Percentiles rank a stretch among this genome's conserved stretches.
phyloP scores from a whole-genome alignment of 2,888 invertebrate genomes.

The Idaea aversata region DNA sequence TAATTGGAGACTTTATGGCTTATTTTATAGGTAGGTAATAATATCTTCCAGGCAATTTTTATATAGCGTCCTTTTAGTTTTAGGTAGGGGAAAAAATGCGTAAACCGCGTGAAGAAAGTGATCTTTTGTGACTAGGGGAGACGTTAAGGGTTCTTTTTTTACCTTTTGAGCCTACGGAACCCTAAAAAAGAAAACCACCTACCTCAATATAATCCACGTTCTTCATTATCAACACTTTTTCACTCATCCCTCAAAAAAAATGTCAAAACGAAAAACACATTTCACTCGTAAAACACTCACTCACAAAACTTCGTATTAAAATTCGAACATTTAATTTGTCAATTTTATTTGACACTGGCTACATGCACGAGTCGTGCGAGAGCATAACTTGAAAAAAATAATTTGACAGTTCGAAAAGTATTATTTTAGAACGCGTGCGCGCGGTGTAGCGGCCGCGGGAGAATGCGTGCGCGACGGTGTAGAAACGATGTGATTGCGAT shows the following conservation, averaged over 20 bases:
- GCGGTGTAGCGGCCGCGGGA: slow-evolving; percentile 22
- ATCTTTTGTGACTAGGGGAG: too few species aligned
- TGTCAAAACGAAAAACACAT: slow-evolving; percentile 25
- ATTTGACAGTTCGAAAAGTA: background rate
- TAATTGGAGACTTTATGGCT: too few species aligned
- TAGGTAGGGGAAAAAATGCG: too few species aligned
- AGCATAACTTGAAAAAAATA: slow-evolving; percentile 4
- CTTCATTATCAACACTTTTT: slow-evolving; percentile 37
- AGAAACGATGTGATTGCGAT: slow-evolving; percentile 33
- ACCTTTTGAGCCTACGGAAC: too few species aligned
- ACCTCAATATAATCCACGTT: slow-evolving; percentile 51
- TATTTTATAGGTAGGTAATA: too few species aligned
- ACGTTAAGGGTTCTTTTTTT: too few species aligned
- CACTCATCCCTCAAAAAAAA: slow-evolving; percentile 18
- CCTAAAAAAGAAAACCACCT: slow-evolving; percentile 18
- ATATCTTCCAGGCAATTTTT: too few species aligned
- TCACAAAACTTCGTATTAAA: slow-evolving; percentile 14
- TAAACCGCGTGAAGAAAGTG: too few species aligned
- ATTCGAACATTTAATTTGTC: slow-evolving; percentile 11
- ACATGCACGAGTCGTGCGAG: slow-evolving; percentile 5
- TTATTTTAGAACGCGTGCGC: slow-evolving; percentile 21
- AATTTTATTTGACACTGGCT: background rate
- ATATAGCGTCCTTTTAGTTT: too few species aligned
- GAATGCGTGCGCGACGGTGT: slow-evolving; percentile 30
- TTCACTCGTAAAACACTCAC: slow-evolving; percentile 28